phyloP scores from a whole-genome alignment of 2,888 invertebrate species.

The Cartodere bifasciata region DNA sequence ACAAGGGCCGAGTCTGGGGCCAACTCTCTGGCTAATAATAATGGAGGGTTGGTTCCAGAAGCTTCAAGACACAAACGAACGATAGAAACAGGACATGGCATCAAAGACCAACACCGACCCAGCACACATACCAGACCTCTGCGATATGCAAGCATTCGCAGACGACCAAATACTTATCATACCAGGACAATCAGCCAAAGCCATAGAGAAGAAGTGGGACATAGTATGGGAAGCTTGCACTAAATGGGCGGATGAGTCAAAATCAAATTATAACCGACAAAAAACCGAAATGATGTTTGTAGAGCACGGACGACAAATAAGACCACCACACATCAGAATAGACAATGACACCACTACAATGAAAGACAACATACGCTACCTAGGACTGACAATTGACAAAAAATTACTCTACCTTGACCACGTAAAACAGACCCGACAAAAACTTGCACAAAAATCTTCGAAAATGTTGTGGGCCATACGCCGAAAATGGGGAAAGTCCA shows the following conservation, averaged over 20 bases:
- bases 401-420: no score
- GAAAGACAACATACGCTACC: no score
- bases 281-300: slow-evolving; percentile 6
- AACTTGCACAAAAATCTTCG: not conserved
- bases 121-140: not conserved
- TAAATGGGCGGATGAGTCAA: not conserved
- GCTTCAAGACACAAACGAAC: not conserved
- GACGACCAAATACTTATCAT: slow-evolving; percentile 7
- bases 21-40: slow-evolving; percentile 5
- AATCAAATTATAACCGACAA: slow-evolving; percentile 1
- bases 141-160: slow-evolving; percentile 5
- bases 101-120: not conserved
- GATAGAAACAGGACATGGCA: slow-evolving; percentile 1
- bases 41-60: slow-evolving; percentile 6
- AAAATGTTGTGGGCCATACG: not conserved
- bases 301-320: not conserved
- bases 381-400: slow-evolving; percentile 3
- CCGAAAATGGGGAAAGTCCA: not conserved
- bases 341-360: not conserved
- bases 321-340: slow-evolving; percentile 3
- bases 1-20: slow-evolving; percentile 7
- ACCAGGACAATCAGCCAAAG: slow-evolving; percentile 5
- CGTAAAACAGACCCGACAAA: not conserved
- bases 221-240: slow-evolving; percentile 4
- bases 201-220: slow-evolving; percentile 5